A percentile compares a stretch with the other conserved stretches of the same genome.
Evolutionary conservation across 2,113 vertebrate species (phyloP).

Genomic region (Nicator chloris): DNA sequence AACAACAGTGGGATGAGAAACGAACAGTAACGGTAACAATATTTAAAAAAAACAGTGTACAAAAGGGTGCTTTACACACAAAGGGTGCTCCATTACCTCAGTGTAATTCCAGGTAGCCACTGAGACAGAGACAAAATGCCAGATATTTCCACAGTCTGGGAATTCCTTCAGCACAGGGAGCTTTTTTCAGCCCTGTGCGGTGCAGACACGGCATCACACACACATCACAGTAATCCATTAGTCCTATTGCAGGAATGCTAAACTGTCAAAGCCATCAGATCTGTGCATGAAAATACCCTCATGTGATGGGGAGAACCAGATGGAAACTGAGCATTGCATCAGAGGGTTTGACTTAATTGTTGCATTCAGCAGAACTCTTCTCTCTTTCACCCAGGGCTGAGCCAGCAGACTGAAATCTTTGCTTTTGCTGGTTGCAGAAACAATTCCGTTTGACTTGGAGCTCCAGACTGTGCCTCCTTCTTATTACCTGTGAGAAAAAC

Average conservation of each 20-base stretch:
- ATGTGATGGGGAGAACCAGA: not conserved
- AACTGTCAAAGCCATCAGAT: not conserved
- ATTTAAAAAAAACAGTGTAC: not conserved
- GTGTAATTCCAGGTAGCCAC: not conserved
- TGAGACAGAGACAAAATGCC: not conserved
- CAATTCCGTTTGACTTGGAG: not conserved
- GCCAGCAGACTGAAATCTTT: not conserved
- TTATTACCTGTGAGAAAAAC: not conserved
- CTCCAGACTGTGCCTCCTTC: not conserved
- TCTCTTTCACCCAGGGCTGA: not conserved
- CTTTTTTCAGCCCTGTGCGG: not conserved
- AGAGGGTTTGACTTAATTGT: not conserved
- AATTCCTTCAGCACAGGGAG: not conserved
- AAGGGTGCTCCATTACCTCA: not conserved
- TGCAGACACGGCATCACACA: not conserved
- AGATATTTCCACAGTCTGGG: not conserved
- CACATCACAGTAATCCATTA: not conserved
- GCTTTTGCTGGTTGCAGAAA: not conserved
- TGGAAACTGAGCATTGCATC: not conserved
- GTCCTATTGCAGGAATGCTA: not conserved
- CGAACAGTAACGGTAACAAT: rapidly evolving
- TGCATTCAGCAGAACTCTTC: not conserved
- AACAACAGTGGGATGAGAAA: not conserved
- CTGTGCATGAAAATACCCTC: not conserved
- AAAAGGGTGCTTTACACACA: not conserved